A percentile compares a stretch with the other conserved stretches of the same genome.
Conservation (phyloP, 2,113 vertebrate genomes). For the Ahaetulla prasina region DNA sequence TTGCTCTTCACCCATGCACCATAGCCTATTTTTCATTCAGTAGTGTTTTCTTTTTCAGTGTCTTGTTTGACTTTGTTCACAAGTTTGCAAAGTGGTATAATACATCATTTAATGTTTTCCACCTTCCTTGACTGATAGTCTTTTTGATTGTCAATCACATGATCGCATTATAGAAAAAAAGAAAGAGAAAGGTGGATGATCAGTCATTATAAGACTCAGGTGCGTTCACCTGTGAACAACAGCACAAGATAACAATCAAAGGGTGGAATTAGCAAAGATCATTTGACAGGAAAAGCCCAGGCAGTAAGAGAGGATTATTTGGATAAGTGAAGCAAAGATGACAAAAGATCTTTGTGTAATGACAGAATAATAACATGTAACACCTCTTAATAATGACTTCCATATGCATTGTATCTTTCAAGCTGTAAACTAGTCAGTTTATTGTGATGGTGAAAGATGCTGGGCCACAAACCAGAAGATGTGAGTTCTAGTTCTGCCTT, state of each 20-base stretch:
- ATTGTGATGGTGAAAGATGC: neutral
- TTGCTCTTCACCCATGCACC: slow-evolving; percentile 30
- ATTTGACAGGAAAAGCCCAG: slow-evolving; percentile 20
- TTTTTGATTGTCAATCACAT: slow-evolving; percentile 53
- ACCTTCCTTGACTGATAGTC: slow-evolving; percentile 52
- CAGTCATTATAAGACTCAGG: slow-evolving; percentile 27
- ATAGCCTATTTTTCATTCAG: slow-evolving; percentile 48
- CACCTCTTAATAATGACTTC: slow-evolving; percentile 1
- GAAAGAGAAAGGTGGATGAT: slow-evolving; percentile 3
- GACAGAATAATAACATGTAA: neutral
- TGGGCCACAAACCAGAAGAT: neutral
- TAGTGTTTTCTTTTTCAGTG: slow-evolving; percentile 40
- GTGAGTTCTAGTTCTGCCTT: neutral
- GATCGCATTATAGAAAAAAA: slow-evolving; percentile 27
- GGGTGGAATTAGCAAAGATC: slow-evolving; percentile 12
- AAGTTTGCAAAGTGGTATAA: slow-evolving; percentile 39
- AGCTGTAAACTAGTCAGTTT: neutral
- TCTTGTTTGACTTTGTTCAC: slow-evolving; percentile 53
- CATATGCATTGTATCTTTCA: neutral
- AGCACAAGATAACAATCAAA: slow-evolving; percentile 40
- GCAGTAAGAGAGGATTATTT: neutral
- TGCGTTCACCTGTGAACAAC: slow-evolving; percentile 44
- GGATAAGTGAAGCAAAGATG: neutral
- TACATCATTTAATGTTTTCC: slow-evolving; percentile 61
- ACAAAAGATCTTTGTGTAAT: neutral